Conservation (phyloP, 2,888 invertebrate genomes). For the Dryocosmus kuriphilus region DNA sequence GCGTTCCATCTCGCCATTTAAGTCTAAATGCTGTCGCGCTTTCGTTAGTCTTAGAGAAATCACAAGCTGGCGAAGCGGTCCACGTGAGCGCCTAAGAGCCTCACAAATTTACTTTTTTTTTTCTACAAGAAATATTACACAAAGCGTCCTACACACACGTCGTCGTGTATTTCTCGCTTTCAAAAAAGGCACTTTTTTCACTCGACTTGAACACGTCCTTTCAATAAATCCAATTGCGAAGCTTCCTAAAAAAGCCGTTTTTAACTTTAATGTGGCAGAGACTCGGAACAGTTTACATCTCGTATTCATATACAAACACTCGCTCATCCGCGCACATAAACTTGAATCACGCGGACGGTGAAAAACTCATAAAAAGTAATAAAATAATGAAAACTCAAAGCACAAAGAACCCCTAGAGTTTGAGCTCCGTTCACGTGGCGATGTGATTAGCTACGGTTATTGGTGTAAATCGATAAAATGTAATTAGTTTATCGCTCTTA, state of each 20-base stretch:
- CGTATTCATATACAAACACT: conserved; percentile 52
- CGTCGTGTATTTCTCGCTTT: conserved; percentile 22
- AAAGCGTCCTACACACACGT: conserved; percentile 23
- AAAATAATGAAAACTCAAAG: too few species aligned
- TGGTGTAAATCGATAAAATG: conserved; percentile 60
- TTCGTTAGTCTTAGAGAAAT: conserved; percentile 37
- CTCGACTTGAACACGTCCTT: conserved; percentile 21
- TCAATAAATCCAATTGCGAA: conserved; percentile 25
- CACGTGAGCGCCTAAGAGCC: background rate
- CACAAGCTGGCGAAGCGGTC: conserved; percentile 42
- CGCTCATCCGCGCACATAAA: conserved; percentile 46
- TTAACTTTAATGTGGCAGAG: too few species aligned
- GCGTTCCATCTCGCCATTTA: conserved; percentile 36
- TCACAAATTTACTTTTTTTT: conserved; percentile 26
- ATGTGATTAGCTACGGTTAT: conserved; percentile 67
- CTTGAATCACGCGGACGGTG: too few species aligned
- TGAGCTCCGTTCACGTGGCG: conserved; percentile 55
- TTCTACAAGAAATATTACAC: conserved; percentile 37
- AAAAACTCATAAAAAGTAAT: too few species aligned
- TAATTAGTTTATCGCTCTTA: conserved; percentile 66
- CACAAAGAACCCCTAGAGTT: conserved; percentile 31
- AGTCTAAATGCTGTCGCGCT: conserved; percentile 34
- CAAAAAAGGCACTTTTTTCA: conserved; percentile 29
- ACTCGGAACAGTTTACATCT: conserved; percentile 22
- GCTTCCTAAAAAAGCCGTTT: background rate